Evolutionary conservation across 2,113 vertebrate species (phyloP).

Genomic region (Ctenomys sociabilis): DNA sequence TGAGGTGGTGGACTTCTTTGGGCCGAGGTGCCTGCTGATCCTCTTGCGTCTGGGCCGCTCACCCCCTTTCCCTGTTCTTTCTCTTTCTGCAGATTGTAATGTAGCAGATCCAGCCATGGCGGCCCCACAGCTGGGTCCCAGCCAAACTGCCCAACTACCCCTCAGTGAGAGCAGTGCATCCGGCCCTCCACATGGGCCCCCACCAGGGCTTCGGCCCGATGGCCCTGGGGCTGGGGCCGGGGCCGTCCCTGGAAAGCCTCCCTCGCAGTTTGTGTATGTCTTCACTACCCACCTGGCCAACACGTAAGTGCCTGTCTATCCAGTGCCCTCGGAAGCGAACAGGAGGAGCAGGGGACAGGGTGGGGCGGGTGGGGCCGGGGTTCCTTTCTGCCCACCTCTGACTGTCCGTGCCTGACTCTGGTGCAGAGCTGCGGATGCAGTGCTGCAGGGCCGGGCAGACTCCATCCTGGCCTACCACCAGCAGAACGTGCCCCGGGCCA

Average conservation of each 20-base stretch:
- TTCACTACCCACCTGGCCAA: constrained; percentile 97
- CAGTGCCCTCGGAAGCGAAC: background rate
- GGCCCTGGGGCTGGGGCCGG: constrained; percentile 75
- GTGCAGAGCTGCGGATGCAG: constrained; percentile 95
- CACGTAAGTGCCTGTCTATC: constrained; percentile 88
- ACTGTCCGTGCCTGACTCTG: background rate
- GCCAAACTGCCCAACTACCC: constrained; percentile 88
- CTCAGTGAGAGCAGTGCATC: constrained; percentile 87
- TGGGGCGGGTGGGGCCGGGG: background rate
- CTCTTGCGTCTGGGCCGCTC: background rate
- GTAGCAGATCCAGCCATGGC: constrained; percentile 91
- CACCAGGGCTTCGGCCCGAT: constrained; percentile 86
- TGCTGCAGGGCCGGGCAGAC: constrained; percentile 94
- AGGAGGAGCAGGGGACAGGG: background rate
- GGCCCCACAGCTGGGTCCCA: constrained; percentile 89
- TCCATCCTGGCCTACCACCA: constrained; percentile 97
- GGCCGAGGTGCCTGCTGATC: background rate
- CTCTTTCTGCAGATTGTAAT: constrained; percentile 85
- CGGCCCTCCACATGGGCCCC: constrained; percentile 83
- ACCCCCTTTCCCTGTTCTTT: background rate
- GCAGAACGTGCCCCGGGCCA: constrained; percentile 94
- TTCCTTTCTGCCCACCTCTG: background rate
- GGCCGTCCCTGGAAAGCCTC: constrained; percentile 83
- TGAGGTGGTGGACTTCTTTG: background rate
- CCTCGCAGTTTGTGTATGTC: constrained; percentile 95